Conservation (phyloP, 1,140 invertebrate species). For the Hesperophylax magnus region DNA sequence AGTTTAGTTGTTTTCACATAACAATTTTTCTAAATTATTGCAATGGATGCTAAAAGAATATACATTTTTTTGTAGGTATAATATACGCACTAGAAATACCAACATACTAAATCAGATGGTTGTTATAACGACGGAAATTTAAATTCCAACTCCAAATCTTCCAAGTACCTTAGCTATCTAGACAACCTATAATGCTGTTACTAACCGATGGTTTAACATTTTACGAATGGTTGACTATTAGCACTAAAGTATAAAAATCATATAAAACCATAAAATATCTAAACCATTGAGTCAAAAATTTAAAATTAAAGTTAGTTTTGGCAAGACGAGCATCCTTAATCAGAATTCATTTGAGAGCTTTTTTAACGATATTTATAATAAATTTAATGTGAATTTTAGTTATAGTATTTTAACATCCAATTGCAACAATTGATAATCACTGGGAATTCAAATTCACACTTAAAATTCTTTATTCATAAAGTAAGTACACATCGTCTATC, state of each 20-base stretch:
- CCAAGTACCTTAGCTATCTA: neutral
- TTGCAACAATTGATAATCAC: conserved; percentile 2
- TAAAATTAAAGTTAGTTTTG: too few species aligned
- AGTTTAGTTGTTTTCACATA: neutral
- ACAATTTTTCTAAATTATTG: neutral
- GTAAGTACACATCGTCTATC: conserved; percentile 31
- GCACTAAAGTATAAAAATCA: too few species aligned
- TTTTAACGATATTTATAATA: neutral
- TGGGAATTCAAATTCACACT: conserved; percentile 24
- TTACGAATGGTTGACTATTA: too few species aligned
- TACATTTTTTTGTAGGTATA: too few species aligned
- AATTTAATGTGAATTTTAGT: neutral
- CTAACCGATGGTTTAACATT: neutral
- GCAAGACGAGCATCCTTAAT: too few species aligned
- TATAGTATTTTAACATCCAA: neutral
- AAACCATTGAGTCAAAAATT: too few species aligned
- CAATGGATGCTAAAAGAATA: neutral
- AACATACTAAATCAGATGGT: too few species aligned
- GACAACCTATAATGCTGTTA: neutral
- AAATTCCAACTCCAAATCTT: neutral
- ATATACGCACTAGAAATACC: too few species aligned
- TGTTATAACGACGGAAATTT: neutral
- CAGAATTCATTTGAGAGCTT: neutral
- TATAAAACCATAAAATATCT: too few species aligned
- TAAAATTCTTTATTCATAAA: conserved; percentile 8